phyloP scores from a whole-genome alignment of 2,888 invertebrate genomes.

The Scaptomyza caliginosa region DNA sequence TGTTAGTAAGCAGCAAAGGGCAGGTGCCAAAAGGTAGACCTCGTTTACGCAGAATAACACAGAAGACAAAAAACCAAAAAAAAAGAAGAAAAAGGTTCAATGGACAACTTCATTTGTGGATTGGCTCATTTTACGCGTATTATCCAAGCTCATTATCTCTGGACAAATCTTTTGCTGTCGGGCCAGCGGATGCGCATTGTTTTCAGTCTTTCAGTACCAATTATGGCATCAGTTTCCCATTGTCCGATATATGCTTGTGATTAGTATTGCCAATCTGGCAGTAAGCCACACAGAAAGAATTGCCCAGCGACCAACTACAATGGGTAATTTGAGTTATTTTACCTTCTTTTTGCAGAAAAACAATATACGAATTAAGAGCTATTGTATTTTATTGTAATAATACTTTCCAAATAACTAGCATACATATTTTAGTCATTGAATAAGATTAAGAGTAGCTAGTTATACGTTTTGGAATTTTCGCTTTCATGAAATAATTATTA shows the following conservation, averaged over 20 bases:
- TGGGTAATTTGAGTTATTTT: slow-evolving; percentile 45
- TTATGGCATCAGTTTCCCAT: slow-evolving; percentile 52
- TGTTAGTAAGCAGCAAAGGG: slow-evolving; percentile 5
- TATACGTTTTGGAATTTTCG: too few relatives aligned
- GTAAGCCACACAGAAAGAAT: slow-evolving; percentile 18
- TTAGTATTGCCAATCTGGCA: slow-evolving; percentile 30
- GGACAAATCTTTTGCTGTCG: slow-evolving; percentile 18
- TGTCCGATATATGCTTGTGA: slow-evolving; percentile 26
- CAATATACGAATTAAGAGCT: slow-evolving; percentile 29
- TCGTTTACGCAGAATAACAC: slow-evolving; percentile 14
- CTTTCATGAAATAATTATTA: not conserved
- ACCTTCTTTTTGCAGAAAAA: slow-evolving; percentile 7
- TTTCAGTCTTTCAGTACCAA: slow-evolving; percentile 32
- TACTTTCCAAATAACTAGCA: too few relatives aligned
- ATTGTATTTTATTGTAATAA: slow-evolving; percentile 22
- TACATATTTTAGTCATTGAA: too few relatives aligned
- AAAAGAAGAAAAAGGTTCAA: slow-evolving; percentile 6
- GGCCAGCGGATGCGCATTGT: slow-evolving; percentile 40
- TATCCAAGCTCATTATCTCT: slow-evolving; percentile 57
- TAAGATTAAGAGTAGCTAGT: too few relatives aligned
- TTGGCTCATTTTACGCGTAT: slow-evolving; percentile 73
- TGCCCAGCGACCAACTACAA: slow-evolving; percentile 19
- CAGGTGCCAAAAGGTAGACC: slow-evolving; percentile 51
- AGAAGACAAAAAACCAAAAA: not conserved
- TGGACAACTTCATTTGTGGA: slow-evolving; percentile 61